Evolutionary conservation across 92 coral and sea anemone species (phyloP).

Genomic region (Chrysogorgia sp.): DNA sequence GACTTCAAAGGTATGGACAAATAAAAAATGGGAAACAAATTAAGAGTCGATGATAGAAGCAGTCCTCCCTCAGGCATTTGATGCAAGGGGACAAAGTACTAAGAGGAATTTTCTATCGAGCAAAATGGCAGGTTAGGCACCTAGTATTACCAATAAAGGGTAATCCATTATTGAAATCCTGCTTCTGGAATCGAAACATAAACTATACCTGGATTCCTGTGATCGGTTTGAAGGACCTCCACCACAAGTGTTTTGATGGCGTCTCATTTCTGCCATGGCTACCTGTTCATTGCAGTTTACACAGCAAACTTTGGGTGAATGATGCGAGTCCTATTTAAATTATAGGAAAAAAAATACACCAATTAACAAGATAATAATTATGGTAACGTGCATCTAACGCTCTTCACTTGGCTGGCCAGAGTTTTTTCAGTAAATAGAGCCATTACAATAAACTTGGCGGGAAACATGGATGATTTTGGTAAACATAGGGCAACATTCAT

Average conservation of each 20-base stretch:
- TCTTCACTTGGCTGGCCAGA: not conserved
- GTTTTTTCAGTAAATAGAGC: not conserved
- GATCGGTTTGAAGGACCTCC: constrained; percentile 33
- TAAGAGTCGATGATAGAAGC: not conserved
- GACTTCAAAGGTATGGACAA: too few relatives aligned
- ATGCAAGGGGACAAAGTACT: too few relatives aligned
- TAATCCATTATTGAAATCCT: not conserved
- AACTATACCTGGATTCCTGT: not conserved
- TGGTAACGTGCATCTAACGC: too few relatives aligned
- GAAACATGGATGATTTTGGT: too few relatives aligned
- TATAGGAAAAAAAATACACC: not conserved
- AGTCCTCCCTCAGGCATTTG: too few relatives aligned
- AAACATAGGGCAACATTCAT: too few relatives aligned
- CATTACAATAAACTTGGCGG: too few relatives aligned
- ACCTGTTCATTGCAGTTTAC: constrained; percentile 49
- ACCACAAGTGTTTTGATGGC: constrained; percentile 39
- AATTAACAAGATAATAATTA: not conserved
- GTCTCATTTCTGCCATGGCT: constrained; percentile 42
- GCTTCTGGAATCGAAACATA: not conserved
- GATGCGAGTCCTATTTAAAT: constrained; percentile 25
- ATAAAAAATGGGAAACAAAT: not conserved
- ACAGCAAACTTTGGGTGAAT: constrained; percentile 45
- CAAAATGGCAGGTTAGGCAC: too few relatives aligned
- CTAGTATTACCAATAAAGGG: too few relatives aligned
- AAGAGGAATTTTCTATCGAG: too few relatives aligned